phyloP scores from a whole-genome alignment of 2,113 vertebrate genomes.

The Pluvialis apricaria region DNA sequence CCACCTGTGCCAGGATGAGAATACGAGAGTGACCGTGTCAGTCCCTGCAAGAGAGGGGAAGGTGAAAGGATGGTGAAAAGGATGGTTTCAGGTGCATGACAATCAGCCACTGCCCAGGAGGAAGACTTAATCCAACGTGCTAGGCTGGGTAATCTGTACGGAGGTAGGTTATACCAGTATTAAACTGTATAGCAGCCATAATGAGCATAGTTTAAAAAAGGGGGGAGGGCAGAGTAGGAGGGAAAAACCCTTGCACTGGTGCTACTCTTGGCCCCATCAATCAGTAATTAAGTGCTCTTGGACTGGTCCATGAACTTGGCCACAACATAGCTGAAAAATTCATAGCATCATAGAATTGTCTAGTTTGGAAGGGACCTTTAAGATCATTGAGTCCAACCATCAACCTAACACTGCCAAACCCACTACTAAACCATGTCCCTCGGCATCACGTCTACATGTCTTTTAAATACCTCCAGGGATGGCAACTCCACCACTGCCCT shows the following conservation, averaged over 20 bases:
- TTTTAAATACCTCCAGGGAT: too few species aligned
- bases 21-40: background rate
- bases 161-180: background rate
- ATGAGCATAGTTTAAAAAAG: background rate
- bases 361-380: too few species aligned
- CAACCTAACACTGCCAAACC: too few species aligned
- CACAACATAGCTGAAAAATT: background rate
- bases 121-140: background rate
- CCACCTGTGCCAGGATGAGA: background rate
- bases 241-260: background rate
- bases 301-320: background rate
- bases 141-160: rapidly evolving
- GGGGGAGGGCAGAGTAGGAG: background rate
- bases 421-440: too few species aligned
- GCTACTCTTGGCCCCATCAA: background rate
- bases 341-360: too few species aligned
- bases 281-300: background rate
- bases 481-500: too few species aligned
- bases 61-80: background rate
- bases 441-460: too few species aligned
- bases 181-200: background rate
- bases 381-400: too few species aligned
- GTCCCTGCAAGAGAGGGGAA: background rate
- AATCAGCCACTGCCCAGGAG: background rate
- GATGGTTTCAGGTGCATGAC: background rate